Evolutionary conservation across 1,140 invertebrate species (phyloP).

Genomic region (Galendromus occidentalis): DNA sequence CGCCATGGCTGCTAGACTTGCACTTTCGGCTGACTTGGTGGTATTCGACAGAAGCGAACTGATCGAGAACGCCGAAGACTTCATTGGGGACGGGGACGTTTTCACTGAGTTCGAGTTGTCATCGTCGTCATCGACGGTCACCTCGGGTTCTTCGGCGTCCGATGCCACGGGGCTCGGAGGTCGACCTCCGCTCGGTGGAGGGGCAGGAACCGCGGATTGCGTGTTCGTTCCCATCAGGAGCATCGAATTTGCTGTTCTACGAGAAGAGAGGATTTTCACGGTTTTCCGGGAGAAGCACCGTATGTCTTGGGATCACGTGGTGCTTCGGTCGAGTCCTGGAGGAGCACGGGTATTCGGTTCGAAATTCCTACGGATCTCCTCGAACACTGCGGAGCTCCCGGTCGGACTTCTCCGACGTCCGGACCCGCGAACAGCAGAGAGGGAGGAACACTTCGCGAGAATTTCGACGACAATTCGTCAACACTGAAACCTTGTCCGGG

Average conservation of each 20-base stretch:
- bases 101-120: slow-evolving; percentile 10
- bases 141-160: background rate
- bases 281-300: no score
- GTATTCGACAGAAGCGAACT: background rate
- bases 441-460: no score
- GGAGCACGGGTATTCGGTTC: no score
- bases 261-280: no score
- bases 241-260: background rate
- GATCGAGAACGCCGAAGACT: background rate
- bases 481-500: no score
- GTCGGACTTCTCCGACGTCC: no score
- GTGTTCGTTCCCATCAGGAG: slow-evolving; percentile 5
- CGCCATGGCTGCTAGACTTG: background rate
- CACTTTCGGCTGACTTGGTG: background rate
- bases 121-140: slow-evolving; percentile 8
- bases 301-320: no score
- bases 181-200: background rate
- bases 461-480: no score
- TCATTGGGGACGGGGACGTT: background rate
- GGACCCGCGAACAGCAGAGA: no score
- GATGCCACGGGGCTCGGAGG: background rate
- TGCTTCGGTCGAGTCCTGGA: no score
- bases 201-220: background rate
- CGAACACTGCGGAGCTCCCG: no score
- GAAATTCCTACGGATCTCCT: no score